These are phyloP conservation scores for Ophthalmolycus amberensis DNA, from an alignment of 2,113 vertebrate genomes.

Conservation along the genomic window DNA sequence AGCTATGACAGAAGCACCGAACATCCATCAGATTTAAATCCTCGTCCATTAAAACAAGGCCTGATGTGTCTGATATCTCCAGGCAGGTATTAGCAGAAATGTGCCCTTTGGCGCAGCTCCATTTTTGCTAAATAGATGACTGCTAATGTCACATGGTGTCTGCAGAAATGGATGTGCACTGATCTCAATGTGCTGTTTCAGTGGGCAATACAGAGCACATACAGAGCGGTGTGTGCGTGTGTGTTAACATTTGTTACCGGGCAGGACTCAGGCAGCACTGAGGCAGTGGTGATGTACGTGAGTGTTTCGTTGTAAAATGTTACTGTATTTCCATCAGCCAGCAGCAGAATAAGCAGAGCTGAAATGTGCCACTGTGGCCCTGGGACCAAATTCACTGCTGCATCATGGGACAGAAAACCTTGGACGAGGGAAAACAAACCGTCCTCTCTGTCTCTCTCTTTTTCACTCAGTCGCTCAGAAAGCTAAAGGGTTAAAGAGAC, in stretches of 20 bases:
- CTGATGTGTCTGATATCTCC: slow-evolving; percentile 44
- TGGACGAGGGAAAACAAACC: not conserved
- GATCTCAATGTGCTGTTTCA: slow-evolving; percentile 52
- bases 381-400: slow-evolving; percentile 48
- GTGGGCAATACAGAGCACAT: slow-evolving; percentile 13
- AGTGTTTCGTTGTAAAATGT: slow-evolving; percentile 49
- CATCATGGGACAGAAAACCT: slow-evolving; percentile 42
- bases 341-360: slow-evolving; percentile 37
- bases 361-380: slow-evolving; percentile 39
- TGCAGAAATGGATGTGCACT: slow-evolving; percentile 65
- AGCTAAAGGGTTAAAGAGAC: slow-evolving; percentile 65
- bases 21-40: slow-evolving; percentile 52
- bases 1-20: slow-evolving; percentile 30
- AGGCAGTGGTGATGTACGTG: slow-evolving; percentile 46
- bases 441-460: slow-evolving; percentile 54
- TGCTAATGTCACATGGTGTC: slow-evolving; percentile 50
- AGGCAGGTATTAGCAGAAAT: slow-evolving; percentile 56
- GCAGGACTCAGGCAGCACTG: slow-evolving; percentile 29
- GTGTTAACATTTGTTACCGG: slow-evolving; percentile 49
- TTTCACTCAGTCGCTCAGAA: slow-evolving; percentile 40
- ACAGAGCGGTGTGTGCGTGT: slow-evolving; percentile 1
- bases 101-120: slow-evolving; percentile 59
- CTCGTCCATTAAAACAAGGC: slow-evolving; percentile 38
- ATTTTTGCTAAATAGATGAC: slow-evolving; percentile 56
- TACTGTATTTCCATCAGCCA: slow-evolving; percentile 30